These are phyloP conservation scores for Salvelinus fontinalis DNA, from an alignment of 2,113 vertebrate species.

Conservation along the genomic window DNA sequence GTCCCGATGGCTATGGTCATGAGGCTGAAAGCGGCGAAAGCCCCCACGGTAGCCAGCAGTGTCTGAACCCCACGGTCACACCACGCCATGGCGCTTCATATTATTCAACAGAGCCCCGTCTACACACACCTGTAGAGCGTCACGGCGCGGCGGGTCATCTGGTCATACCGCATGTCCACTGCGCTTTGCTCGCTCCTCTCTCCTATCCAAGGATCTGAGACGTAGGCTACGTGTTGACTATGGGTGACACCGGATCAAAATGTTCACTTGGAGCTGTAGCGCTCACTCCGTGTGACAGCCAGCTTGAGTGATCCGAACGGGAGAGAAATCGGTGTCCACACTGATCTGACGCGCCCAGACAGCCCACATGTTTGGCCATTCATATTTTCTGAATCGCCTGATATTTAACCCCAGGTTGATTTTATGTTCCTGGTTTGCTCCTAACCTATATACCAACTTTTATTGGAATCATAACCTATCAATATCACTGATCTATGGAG, in stretches of 20 bases:
- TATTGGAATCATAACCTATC: no score
- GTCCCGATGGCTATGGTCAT: slow-evolving; percentile 98
- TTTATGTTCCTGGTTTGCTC: no score
- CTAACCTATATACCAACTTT: no score
- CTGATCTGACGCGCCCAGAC: neutral
- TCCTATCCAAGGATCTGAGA: neutral
- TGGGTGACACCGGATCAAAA: neutral
- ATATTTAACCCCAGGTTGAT: neutral
- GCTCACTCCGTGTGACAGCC: neutral
- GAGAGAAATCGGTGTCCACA: slow-evolving; percentile 28
- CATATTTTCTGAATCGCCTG: neutral
- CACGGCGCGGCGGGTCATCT: slow-evolving; percentile 45
- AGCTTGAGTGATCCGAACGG: neutral
- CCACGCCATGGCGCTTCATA: slow-evolving; percentile 89
- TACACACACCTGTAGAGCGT: slow-evolving; percentile 38
- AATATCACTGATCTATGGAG: no score
- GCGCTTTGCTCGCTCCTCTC: slow-evolving; percentile 19
- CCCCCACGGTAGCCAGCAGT: slow-evolving; percentile 92
- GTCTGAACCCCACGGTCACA: slow-evolving; percentile 93
- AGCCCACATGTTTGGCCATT: neutral
- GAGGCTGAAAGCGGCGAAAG: slow-evolving; percentile 95
- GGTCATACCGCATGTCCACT: slow-evolving; percentile 34
- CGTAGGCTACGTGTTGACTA: neutral
- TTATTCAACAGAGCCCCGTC: slow-evolving; percentile 46
- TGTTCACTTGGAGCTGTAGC: neutral